Base-by-base conservation (phyloP, 1,140 invertebrate species). In the Caerostris darwini region DNA sequence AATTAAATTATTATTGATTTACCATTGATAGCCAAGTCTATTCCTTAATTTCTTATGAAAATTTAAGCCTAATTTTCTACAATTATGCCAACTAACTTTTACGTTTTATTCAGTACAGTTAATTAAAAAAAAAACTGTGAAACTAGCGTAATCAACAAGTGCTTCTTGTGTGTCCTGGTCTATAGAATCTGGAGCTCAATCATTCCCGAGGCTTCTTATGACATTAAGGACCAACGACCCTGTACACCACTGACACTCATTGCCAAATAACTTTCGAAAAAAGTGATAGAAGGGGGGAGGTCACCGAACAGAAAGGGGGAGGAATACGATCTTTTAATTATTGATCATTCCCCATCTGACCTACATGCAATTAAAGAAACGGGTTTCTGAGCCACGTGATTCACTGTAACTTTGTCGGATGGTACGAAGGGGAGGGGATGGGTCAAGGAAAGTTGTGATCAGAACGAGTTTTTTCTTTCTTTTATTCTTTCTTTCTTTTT, bases 261-360 rank as follows among this genome's bases (percentile, higher is more conserved):
- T 67, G 61, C 61, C 61, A 67, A 67, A 67, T 67, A 67, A 67
- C 61, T 67, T 67, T 67, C n/a, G 14, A 1, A 67, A 67, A 67
- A 67, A 67, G 12, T 67, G 61, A 67, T 67, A 67, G 14, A 14
- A n/a, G 61, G 17, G 61, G 61, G 61, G 61, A n/a, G 17, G 61
- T 67, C 61, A 67, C 61, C 61, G n/a, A 67, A n/a, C 12, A 67
- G 61, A 67, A 67, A n/a, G 61, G 61, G n/a, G 61, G 61, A 67
- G 61, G 61, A 67, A 67, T 67, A 67, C 12, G 61, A 67, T n/a
- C 61, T 67, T 67, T 67, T 67, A 67, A 67, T 67, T 67, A 67
- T 67, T 67, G 61, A 67, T 67, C 61, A 67, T 67, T 67, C 61
- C 0, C 14, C 61, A 67, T 17, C n/a, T 67, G 61, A 67, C 61